Base-by-base conservation (phyloP, 2,888 invertebrate genomes). In the Pimpla rufipes region DNA sequence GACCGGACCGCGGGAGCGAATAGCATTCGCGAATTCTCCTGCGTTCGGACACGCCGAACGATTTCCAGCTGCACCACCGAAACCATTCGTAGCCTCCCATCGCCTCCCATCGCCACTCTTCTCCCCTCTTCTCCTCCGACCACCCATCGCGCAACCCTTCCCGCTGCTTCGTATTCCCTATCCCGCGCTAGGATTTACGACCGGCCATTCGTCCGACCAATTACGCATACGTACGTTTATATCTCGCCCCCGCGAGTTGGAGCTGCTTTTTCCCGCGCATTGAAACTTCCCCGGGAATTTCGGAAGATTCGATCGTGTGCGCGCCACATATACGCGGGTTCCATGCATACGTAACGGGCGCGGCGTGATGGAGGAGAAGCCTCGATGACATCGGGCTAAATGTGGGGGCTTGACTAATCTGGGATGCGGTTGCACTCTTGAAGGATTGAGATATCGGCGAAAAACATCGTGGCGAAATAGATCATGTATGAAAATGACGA, bases 161-260 rank as follows among this genome's bases (percentile, higher is more conserved):
- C 42, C 42, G 8, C 50, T n/a, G 8, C 57, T 11, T 35, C 76
- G 71, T n/a, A 73, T 74, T 77, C 47, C 70, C 78, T 83, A 85
- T 83, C 76, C 85, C 80, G 84, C n/a, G 86, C 18, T 45, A 23
- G 86, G 86, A 89, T 90, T 90, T 88, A 89, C 87, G 85, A 85
- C 83, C 64, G 70, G 81, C 87, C 87, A 90, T 89, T 87, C 85
- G 87, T 85, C 75, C 79, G 86, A 86, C 86, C 88, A 89, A 90
- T 90, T 90, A 89, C 88, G 82, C 85, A 78, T 71, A 52, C 37
- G 70, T 83, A 66, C 73, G 73, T 75, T 70, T 85, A 52, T 55
- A 57, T 77, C 55, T 50, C n/a, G n/a, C n/a, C n/a, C n/a, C 42
- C 37, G 47, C 45, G 35, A 64, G 62, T 3, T 40, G 40, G 40